Conservation (phyloP, 2,888 invertebrate genomes). For the Drosophila nigritarsus region DNA sequence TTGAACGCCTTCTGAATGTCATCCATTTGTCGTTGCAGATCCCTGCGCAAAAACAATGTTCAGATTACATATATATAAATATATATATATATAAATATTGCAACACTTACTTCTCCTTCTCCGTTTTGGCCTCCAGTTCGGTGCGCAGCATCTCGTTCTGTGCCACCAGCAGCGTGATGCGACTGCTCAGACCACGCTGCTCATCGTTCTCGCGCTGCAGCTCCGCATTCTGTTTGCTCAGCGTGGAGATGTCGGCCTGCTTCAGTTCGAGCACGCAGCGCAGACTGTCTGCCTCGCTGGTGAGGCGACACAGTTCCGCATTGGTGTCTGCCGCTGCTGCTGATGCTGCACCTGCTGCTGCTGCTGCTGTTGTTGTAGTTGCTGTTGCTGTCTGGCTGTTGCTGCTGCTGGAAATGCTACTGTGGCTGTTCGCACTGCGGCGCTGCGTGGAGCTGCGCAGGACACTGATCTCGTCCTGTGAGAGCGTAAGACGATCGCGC, state of each 20-base stretch:
- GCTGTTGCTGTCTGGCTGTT: slow-evolving; percentile 22
- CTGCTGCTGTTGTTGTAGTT: slow-evolving; percentile 15
- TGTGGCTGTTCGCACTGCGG: slow-evolving; percentile 53
- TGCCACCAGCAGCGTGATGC: slow-evolving; percentile 91
- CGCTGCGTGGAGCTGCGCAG: slow-evolving; percentile 68
- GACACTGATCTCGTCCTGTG: slow-evolving; percentile 83
- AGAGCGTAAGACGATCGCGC: slow-evolving; percentile 82
- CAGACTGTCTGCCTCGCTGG: slow-evolving; percentile 92
- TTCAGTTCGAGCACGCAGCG: slow-evolving; percentile 95
- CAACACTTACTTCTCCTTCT: slow-evolving; percentile 87
- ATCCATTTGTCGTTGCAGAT: slow-evolving; percentile 89
- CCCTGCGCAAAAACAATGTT: slow-evolving; percentile 84
- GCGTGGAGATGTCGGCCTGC: slow-evolving; percentile 92
- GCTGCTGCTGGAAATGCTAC: neutral
- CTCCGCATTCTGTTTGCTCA: slow-evolving; percentile 90
- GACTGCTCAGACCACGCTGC: slow-evolving; percentile 90
- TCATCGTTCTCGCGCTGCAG: slow-evolving; percentile 90
- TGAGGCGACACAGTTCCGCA: slow-evolving; percentile 85
- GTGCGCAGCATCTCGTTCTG: slow-evolving; percentile 93
- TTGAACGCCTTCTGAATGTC: slow-evolving; percentile 90
- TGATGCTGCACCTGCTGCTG: neutral
- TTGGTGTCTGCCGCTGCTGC: slow-evolving; percentile 37
- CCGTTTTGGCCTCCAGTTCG: slow-evolving; percentile 87
- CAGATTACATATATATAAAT: neutral
- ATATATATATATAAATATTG: neutral